phyloP scores from a whole-genome alignment of 2,888 invertebrate genomes.

The Pelosia muscerda region DNA sequence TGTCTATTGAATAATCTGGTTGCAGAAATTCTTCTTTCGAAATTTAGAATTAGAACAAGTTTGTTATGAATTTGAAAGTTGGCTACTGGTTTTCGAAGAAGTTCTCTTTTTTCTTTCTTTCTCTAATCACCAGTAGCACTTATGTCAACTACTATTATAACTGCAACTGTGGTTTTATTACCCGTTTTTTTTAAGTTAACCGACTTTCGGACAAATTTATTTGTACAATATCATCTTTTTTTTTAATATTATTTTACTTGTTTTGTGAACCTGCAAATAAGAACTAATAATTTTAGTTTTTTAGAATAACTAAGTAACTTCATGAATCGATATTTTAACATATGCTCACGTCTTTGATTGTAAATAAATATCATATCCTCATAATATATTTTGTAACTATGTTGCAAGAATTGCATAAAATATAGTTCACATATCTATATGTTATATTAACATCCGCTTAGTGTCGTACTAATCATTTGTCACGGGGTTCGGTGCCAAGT shows the following conservation, averaged over 20 bases:
- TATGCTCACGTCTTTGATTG: neutral
- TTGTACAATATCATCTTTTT: too few species aligned
- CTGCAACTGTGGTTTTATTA: neutral
- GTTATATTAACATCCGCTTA: slow-evolving; percentile 18
- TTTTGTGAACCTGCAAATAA: too few species aligned
- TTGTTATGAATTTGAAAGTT: neutral
- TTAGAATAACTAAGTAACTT: too few species aligned
- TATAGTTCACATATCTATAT: slow-evolving; percentile 13
- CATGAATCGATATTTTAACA: too few species aligned
- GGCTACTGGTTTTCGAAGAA: too few species aligned
- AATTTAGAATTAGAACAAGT: neutral
- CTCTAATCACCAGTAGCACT: too few species aligned
- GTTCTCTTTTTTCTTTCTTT: too few species aligned
- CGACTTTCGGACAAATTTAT: too few species aligned
- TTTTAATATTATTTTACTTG: too few species aligned
- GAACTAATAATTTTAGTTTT: too few species aligned
- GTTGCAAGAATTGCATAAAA: slow-evolving; percentile 5
- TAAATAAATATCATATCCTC: neutral
- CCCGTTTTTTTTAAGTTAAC: too few species aligned
- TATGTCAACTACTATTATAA: too few species aligned
- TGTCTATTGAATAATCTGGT: slow-evolving; percentile 32
- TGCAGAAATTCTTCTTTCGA: slow-evolving; percentile 6
- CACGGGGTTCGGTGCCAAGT: slow-evolving; percentile 22
- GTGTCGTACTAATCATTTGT: slow-evolving; percentile 26
- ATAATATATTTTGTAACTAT: neutral